A percentile compares a stretch with the other conserved stretches of the same genome.
Conservation (phyloP, 2,113 vertebrate genomes). For the Cochlearius cochlearius region DNA sequence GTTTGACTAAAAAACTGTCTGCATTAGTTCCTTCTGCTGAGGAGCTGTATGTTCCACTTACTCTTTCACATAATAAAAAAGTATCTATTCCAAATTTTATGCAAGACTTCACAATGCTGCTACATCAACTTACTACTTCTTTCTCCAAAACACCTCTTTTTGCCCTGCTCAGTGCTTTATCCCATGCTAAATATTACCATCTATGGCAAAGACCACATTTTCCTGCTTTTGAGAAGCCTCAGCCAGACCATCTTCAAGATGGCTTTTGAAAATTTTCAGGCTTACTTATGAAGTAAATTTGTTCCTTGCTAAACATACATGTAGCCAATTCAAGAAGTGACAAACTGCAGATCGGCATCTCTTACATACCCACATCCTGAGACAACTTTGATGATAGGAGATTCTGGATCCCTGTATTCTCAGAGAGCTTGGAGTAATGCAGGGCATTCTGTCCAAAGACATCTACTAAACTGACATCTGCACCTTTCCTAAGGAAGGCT, state of each 20-base stretch:
- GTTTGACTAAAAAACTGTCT: neutral
- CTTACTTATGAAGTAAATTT: slow-evolving; percentile 16
- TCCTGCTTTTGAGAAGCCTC: neutral
- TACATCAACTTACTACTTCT: neutral
- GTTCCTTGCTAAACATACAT: neutral
- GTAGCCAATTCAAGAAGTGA: slow-evolving; percentile 22
- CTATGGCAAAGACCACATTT: neutral
- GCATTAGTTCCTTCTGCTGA: neutral
- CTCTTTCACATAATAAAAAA: neutral
- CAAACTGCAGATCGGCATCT: neutral
- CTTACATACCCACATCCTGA: slow-evolving; percentile 81
- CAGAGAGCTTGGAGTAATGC: slow-evolving; percentile 83
- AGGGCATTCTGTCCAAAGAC: slow-evolving; percentile 85
- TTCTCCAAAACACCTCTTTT: neutral
- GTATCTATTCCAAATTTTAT: neutral
- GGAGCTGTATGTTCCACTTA: neutral
- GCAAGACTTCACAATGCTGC: neutral
- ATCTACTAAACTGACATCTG: slow-evolving; percentile 81
- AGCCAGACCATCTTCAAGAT: neutral
- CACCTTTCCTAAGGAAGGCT: slow-evolving; percentile 81
- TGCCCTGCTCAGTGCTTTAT: neutral
- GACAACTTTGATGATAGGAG: slow-evolving; percentile 79
- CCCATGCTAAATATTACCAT: neutral
- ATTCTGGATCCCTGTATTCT: slow-evolving; percentile 79
- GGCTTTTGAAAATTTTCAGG: neutral